Base-by-base conservation (phyloP, 37 sponge, comb jelly and placozoan genomes). In the Ephydatia muelleri region DNA sequence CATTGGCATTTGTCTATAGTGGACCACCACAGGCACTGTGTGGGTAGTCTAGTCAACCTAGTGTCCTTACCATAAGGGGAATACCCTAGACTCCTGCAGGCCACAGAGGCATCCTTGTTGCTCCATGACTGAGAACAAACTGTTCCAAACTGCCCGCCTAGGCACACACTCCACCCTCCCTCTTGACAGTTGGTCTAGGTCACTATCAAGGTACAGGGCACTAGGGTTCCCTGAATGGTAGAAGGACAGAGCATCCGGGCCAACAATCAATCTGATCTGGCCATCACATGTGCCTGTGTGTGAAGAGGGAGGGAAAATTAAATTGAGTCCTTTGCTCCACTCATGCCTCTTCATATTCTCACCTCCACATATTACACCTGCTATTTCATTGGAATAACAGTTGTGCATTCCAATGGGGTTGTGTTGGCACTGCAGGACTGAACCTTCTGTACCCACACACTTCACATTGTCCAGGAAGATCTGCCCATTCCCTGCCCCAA, bases 321-420 rank as follows among this genome's bases (percentile, higher is more conserved):
- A 57, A n/a, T n/a, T n/a, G n/a, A n/a, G n/a, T n/a, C n/a, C n/a
- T n/a, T n/a, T n/a, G 57, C 12, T 19, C 16, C 16, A 11, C 14
- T 57, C 19, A 13, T 14, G 19, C 9, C 57, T 14, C 14, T 8
- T 8, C 47, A 43, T 43, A 5, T 30, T 67, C 76, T 37, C 36
- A 85, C 86, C 57, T 48, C 67, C 64, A 32, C 86, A 85, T 29
- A 69, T 33, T 30, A 85, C 86, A 57, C 86, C 86, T 57, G 80
- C 86, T 79, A 72, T 72, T 30, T 85, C 86, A 85, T 30, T 35
- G 27, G 70, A 79, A 70, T 48, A 57, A 85, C 86, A 85, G 86
- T 85, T 79, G 64, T 71, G 47, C 36, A 33, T 34, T 69, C 80
- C 70, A 38, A 85, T 40, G 2, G 72, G 57, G 36, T 39, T 79